Conservation (phyloP, 2,113 vertebrate genomes). For the Podarcis muralis region DNA sequence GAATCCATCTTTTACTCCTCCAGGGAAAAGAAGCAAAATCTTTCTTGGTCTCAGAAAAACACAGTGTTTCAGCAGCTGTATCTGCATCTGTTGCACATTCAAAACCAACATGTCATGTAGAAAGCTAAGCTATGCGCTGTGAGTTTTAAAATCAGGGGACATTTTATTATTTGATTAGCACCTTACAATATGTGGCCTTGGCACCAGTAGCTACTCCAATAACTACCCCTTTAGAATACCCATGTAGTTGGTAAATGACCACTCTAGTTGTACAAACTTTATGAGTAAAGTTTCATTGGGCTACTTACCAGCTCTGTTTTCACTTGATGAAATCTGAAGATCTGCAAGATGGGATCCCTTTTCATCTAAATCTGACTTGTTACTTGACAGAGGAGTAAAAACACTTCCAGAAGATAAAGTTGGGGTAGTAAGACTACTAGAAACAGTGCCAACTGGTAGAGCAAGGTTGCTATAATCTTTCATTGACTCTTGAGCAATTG, state of each 20-base stretch:
- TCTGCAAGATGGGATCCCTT: conserved; percentile 84
- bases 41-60: neutral
- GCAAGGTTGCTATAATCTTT: conserved; percentile 90
- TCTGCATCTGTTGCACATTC: neutral
- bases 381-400: conserved; percentile 85
- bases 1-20: neutral
- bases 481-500: conserved; percentile 83
- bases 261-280: neutral
- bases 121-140: neutral
- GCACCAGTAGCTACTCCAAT: neutral
- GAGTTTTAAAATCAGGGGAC: neutral
- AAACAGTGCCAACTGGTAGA: conserved; percentile 81
- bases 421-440: conserved; percentile 72
- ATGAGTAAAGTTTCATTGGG: neutral
- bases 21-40: neutral
- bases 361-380: conserved; percentile 77
- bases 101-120: neutral
- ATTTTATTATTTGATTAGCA: neutral
- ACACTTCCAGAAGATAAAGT: conserved; percentile 83
- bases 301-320: conserved; percentile 85
- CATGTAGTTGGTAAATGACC: neutral
- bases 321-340: conserved; percentile 81
- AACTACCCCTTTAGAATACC: neutral
- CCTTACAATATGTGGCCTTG: neutral
- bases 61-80: neutral